A percentile compares a stretch with the other conserved stretches of the same genome.
Evolutionary conservation across 2,888 invertebrate genomes (phyloP).

Genomic region (Tenthredo amoena): DNA sequence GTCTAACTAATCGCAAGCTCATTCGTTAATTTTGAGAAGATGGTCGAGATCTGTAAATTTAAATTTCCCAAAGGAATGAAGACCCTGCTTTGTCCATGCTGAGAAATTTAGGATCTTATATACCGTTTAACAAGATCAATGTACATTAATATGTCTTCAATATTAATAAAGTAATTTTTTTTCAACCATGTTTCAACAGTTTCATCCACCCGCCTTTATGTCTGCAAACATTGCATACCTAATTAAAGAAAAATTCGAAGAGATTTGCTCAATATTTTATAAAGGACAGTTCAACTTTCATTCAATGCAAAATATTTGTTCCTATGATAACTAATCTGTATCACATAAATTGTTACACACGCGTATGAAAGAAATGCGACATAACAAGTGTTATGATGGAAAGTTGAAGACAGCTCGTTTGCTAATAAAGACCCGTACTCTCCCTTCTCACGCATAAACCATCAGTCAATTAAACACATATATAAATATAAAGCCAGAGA

Average conservation of each 20-base stretch:
- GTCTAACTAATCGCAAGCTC: conserved; percentile 30
- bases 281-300: conserved; percentile 13
- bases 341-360: conserved; percentile 38
- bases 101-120: conserved; percentile 36
- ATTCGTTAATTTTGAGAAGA: conserved; percentile 18
- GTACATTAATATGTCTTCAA: conserved; percentile 68
- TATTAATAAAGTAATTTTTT: conserved; percentile 67
- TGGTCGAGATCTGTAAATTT: conserved; percentile 40
- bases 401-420: neutral
- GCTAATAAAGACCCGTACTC: neutral
- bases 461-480: conserved; percentile 4
- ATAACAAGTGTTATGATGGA: conserved; percentile 2
- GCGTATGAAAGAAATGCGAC: conserved; percentile 5
- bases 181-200: conserved; percentile 55
- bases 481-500: conserved; percentile 4
- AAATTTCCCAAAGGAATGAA: conserved; percentile 12
- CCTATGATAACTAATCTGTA: conserved; percentile 18
- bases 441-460: neutral
- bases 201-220: neutral
- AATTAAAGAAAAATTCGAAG: neutral
- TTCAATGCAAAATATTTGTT: conserved; percentile 46
- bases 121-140: conserved; percentile 58
- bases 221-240: neutral
- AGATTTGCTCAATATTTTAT: conserved; percentile 2
- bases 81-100: conserved; percentile 18